Evolutionary conservation across 2,888 invertebrate genomes (phyloP), one percentile per base, ranked within the genome.

Genomic region (Ichneumoninae sp.): DNA sequence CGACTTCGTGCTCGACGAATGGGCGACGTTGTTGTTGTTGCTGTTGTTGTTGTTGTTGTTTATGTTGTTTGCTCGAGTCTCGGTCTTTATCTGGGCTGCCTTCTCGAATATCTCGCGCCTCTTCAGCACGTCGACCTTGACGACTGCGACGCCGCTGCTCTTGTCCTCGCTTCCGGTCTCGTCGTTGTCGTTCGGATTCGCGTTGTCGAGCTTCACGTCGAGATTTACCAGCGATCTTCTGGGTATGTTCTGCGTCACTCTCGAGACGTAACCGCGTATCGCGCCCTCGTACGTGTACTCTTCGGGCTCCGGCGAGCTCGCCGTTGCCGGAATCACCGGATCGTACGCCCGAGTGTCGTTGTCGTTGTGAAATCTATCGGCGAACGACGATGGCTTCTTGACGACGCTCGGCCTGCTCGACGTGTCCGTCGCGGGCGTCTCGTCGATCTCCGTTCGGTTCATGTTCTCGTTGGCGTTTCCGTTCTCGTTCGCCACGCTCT

Each of bases 251-350:
- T 93, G 93, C 19, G 92, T 86, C 68, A 96, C 97, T 88, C 97
- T 95, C 74, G 97, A 96, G 89, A 97, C 97, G 94, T 98, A 98
- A 88, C 97, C 97, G 92, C 98, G 97, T 89, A 98, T 98, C 89
- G 98, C 97, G 89, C 97, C 96, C 94, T 98, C 98, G 93, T 97
- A 98, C 0, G 97, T 97, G 93, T 97, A 98, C 93, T 97, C 97
- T 90, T 97, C 96, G 47, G 96, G 96, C 93, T 96, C 96, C 1
- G 96, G 96, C 65, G 96, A 96, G 92, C 96, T 96, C 88, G 95
- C 95, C 63, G 96, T 96, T 88, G 95, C 96, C 78, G 96, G 96
- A 89, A 96, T 96, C 88, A 95, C 95, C 52, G 96, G 96, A 91
- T 96, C 96, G 94, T 96, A 96, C 94, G 95, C 93, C 93, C 95